Conservation (phyloP, 1,140 invertebrate species). For the Bicyclus anynana region DNA sequence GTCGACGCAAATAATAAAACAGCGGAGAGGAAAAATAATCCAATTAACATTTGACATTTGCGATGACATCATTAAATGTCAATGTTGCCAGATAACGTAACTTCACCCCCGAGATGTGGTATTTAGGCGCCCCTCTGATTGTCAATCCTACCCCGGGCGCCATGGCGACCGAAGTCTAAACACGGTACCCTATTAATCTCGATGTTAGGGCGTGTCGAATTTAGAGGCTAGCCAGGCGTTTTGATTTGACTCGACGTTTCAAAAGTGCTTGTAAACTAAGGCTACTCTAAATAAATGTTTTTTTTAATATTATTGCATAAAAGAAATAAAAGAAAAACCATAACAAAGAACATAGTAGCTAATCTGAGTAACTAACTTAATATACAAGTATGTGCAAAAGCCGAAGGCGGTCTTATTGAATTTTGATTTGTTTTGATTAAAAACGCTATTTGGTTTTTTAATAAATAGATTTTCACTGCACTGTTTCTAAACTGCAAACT, state of each 20-base stretch:
- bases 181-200: slow-evolving; percentile 68
- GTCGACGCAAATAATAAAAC: no score
- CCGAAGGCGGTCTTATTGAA: no score
- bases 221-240: slow-evolving; percentile 14
- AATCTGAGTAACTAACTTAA: no score
- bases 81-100: slow-evolving; percentile 56
- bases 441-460: no score
- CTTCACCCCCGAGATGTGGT: slow-evolving; percentile 66
- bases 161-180: slow-evolving; percentile 66
- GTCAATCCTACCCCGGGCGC: slow-evolving; percentile 50
- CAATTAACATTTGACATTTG: slow-evolving; percentile 53
- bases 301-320: no score
- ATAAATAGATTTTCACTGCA: no score
- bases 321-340: no score
- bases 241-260: not conserved
- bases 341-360: no score
- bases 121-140: slow-evolving; percentile 57
- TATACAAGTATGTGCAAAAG: no score
- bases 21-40: slow-evolving; percentile 19
- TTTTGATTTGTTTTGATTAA: no score
- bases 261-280: not conserved
- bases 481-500: no score
- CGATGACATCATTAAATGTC: slow-evolving; percentile 30
- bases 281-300: no score
- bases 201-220: slow-evolving; percentile 56